Evolutionary conservation across 2,888 invertebrate species (phyloP).

Genomic region (Rugalucina vietnamica): DNA sequence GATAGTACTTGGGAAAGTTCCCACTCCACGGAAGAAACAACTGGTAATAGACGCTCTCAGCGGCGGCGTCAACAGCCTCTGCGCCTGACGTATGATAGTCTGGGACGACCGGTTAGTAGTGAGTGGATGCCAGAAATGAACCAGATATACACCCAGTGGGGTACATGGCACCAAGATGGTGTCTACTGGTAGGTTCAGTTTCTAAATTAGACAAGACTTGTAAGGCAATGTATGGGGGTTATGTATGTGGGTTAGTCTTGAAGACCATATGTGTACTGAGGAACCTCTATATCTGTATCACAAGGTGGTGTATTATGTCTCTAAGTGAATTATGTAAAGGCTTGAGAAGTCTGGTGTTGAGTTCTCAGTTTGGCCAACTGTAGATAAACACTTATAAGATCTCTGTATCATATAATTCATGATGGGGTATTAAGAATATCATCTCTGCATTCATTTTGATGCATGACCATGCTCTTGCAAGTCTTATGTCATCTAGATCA

Average conservation of each 20-base stretch:
- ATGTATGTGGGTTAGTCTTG: not conserved
- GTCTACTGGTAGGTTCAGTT: not conserved
- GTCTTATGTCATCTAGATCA: not conserved
- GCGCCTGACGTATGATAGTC: not conserved
- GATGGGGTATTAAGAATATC: not conserved
- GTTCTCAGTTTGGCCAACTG: constrained; percentile 2
- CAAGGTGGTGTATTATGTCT: not conserved
- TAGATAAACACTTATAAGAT: not conserved
- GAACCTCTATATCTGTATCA: not conserved
- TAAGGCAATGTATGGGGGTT: not conserved
- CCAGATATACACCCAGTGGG: not conserved
- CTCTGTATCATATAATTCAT: not conserved
- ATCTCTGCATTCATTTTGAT: not conserved
- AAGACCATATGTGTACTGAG: not conserved
- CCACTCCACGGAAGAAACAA: not conserved
- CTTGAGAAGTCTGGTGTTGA: not conserved
- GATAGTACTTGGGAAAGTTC: not conserved
- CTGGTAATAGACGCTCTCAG: not conserved
- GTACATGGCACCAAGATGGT: not conserved
- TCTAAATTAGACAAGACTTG: not conserved
- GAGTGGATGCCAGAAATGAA: not conserved
- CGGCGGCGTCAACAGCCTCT: not conserved
- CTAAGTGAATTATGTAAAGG: not conserved
- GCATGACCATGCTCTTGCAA: not conserved
- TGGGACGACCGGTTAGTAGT: not conserved